Evolutionary conservation across 2,797 vertebrate genomes (phyloP).

Genomic region (Microctenopoma lineatum): DNA sequence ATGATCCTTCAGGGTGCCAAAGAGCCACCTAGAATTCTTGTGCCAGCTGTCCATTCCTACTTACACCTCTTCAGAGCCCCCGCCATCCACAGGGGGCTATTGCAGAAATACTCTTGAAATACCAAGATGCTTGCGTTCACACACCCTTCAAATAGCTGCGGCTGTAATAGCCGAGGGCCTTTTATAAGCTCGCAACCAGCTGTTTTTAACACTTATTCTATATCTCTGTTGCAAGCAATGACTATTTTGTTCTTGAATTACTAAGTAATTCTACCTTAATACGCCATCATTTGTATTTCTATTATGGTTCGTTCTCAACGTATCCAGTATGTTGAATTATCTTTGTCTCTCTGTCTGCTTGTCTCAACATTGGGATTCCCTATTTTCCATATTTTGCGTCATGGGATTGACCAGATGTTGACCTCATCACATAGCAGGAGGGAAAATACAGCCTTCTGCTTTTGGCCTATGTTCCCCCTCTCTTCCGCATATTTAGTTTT

Average conservation of each 20-base stretch:
- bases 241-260: conserved; percentile 18
- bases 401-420: conserved; percentile 57
- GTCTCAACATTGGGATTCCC: conserved; percentile 69
- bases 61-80: conserved; percentile 24
- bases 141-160: background rate
- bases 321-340: conserved; percentile 67
- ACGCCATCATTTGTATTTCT: conserved; percentile 33
- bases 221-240: conserved; percentile 28
- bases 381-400: conserved; percentile 51
- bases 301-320: conserved; percentile 49
- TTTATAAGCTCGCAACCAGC: conserved; percentile 20
- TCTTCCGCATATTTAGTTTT: conserved; percentile 19
- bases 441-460: conserved; percentile 47
- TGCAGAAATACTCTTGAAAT: conserved; percentile 33
- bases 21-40: conserved; percentile 35
- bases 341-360: conserved; percentile 36
- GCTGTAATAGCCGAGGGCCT: background rate
- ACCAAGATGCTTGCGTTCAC: conserved; percentile 16
- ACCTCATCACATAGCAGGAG: conserved; percentile 55
- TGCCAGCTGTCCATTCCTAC: conserved; percentile 56
- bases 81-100: background rate
- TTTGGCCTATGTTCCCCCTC: conserved; percentile 11
- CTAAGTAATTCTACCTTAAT: conserved; percentile 27
- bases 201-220: conserved; percentile 17
- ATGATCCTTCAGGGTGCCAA: conserved; percentile 2